A percentile compares a stretch with the other conserved stretches of the same genome.
Conservation (phyloP, 1,140 invertebrate genomes). For the Carcinoscorpius rotundicauda region DNA sequence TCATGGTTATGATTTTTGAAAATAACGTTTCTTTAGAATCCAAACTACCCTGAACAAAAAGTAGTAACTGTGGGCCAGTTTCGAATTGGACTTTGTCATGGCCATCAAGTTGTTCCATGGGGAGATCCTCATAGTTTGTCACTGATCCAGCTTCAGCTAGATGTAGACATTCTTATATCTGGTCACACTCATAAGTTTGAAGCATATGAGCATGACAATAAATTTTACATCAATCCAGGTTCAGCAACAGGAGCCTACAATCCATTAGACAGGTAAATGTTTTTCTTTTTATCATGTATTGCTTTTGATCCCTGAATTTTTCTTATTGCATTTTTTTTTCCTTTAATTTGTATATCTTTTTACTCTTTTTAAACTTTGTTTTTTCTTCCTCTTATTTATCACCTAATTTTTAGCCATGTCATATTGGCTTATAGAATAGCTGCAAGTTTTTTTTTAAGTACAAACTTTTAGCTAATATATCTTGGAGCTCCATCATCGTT, state of each 20-base stretch:
- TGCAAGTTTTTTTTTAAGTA: too few relatives aligned
- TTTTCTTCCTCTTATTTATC: too few relatives aligned
- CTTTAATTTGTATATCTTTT: too few relatives aligned
- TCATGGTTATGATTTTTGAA: too few relatives aligned
- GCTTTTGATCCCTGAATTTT: not conserved
- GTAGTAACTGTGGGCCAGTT: slow-evolving; percentile 98
- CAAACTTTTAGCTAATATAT: too few relatives aligned
- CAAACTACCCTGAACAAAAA: slow-evolving; percentile 96
- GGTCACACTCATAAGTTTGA: slow-evolving; percentile 99
- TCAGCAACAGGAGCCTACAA: slow-evolving; percentile 96
- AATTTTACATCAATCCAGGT: slow-evolving; percentile 99
- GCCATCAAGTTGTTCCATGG: slow-evolving; percentile 92
- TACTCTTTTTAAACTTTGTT: too few relatives aligned
- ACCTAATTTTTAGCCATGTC: too few relatives aligned
- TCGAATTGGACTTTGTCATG: slow-evolving; percentile 92
- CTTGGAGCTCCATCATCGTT: too few relatives aligned
- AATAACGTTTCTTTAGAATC: slow-evolving; percentile 47
- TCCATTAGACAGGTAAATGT: slow-evolving; percentile 65
- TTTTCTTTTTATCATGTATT: not conserved
- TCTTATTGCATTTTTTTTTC: not conserved
- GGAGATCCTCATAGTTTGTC: slow-evolving; percentile 87
- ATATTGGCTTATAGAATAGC: too few relatives aligned
- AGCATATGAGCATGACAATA: slow-evolving; percentile 96
- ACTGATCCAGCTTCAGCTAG: slow-evolving; percentile 86
- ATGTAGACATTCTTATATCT: slow-evolving; percentile 97